phyloP scores from a whole-genome alignment of 30 jellyfish, hydroid and myxozoan genomes.

The Mastigias papua region DNA sequence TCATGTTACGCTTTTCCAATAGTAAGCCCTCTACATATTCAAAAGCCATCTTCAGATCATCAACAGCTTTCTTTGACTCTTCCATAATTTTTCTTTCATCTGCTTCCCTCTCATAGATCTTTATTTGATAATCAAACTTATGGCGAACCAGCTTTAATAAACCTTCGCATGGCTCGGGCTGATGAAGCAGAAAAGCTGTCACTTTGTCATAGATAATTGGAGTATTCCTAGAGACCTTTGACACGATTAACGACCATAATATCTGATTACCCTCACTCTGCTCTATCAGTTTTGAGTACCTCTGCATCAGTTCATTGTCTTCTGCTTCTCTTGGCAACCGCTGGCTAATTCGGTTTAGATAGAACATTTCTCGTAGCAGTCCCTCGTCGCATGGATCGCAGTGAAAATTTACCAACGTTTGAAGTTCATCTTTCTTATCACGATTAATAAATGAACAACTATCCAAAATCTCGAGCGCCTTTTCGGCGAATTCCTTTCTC shows the following conservation, averaged over 20 bases:
- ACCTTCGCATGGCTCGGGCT: slow-evolving; percentile 7
- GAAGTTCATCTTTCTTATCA: neutral
- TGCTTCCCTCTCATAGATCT: neutral
- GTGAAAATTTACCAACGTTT: neutral
- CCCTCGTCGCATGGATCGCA: neutral
- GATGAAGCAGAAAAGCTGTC: neutral
- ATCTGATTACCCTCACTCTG: neutral
- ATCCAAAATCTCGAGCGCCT: neutral
- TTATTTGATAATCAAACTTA: neutral
- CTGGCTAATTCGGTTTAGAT: neutral
- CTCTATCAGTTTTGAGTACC: neutral
- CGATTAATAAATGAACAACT: neutral
- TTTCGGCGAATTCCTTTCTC: neutral
- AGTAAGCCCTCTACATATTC: neutral
- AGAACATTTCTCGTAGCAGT: neutral
- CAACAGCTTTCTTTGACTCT: slow-evolving; percentile 1
- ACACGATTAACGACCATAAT: slow-evolving; percentile 2
- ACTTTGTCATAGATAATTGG: neutral
- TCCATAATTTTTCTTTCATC: neutral
- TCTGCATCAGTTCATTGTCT: neutral
- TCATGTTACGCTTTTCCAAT: neutral
- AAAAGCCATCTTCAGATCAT: neutral
- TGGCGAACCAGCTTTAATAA: neutral
- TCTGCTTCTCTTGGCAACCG: neutral
- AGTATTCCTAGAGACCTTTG: neutral